Conservation (phyloP, 2,888 invertebrate species). For the Acronicta aceris region DNA sequence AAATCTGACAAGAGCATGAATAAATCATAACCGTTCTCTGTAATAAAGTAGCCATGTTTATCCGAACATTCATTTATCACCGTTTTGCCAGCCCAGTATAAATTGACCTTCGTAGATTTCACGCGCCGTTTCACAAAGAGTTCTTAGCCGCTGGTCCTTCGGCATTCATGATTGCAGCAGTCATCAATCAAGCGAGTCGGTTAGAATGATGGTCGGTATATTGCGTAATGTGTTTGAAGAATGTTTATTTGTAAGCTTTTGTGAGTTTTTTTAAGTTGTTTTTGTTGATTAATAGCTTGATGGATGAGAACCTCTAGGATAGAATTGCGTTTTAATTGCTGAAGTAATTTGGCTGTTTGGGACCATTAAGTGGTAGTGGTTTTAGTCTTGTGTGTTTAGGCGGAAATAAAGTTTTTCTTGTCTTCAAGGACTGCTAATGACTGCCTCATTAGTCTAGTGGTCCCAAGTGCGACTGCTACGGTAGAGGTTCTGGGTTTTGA, state of each 20-base stretch:
- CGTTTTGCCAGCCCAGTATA: conserved; percentile 71
- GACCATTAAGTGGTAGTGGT: not conserved
- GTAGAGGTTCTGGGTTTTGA: no score
- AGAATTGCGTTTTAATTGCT: conserved; percentile 58
- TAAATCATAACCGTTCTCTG: conserved; percentile 85
- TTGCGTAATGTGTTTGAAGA: conserved; percentile 82
- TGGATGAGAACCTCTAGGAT: conserved; percentile 61
- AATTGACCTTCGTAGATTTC: conserved; percentile 58
- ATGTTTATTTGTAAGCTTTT: conserved; percentile 74
- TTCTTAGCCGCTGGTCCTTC: conserved; percentile 62
- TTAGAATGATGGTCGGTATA: conserved; percentile 75
- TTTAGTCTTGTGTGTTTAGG: not conserved
- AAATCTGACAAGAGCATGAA: conserved; percentile 85
- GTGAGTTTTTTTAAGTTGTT: conserved; percentile 70
- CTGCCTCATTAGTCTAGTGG: no score
- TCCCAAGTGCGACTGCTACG: no score
- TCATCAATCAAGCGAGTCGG: conserved; percentile 80
- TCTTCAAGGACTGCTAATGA: no score
- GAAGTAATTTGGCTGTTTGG: conserved; percentile 31
- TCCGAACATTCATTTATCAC: conserved; percentile 85
- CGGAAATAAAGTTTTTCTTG: not conserved
- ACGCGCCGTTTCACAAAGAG: conserved; percentile 38
- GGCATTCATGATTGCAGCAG: conserved; percentile 74
- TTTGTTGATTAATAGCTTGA: conserved; percentile 77
- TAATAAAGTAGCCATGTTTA: conserved; percentile 88